phyloP scores from a whole-genome alignment of 30 jellyfish, hydroid and myxozoan species.

The Clytia hemisphaerica region DNA sequence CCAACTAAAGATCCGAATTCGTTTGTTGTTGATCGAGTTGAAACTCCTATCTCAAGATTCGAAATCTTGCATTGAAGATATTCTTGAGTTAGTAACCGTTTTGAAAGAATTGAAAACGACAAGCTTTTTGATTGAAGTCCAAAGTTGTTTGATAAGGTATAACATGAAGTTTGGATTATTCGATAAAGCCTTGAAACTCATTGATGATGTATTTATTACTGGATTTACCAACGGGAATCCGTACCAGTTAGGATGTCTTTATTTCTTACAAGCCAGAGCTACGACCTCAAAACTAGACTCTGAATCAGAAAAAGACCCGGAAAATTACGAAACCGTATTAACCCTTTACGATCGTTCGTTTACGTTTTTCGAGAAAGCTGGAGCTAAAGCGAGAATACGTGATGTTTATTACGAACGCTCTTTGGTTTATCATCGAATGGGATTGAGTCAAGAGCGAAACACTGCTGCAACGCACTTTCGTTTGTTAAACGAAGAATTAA shows the following conservation, averaged over 20 bases:
- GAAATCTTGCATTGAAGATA: not conserved
- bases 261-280: not conserved
- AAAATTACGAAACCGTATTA: not conserved
- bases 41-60: conserved; percentile 5
- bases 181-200: conserved; percentile 2
- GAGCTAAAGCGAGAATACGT: not conserved
- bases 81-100: conserved; percentile 11
- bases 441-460: conserved; percentile 16
- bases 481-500: conserved; percentile 2
- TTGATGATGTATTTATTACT: conserved; percentile 3
- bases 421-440: conserved; percentile 18
- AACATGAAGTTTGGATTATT: not conserved
- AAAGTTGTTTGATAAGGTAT: not conserved
- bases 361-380: not conserved
- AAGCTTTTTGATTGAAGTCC: conserved; percentile 6
- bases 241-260: conserved; percentile 6
- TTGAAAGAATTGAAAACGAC: not conserved
- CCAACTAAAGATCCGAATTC: not conserved
- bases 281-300: too few relatives aligned
- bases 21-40: not conserved
- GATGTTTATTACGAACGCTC: conserved; percentile 5
- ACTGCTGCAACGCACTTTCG: conserved; percentile 19
- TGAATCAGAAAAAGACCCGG: not conserved
- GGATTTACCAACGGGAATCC: conserved; percentile 17
- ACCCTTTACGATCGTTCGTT: conserved; percentile 6